phyloP scores from a whole-genome alignment of 2,797 vertebrate species.

The Pangasius larnaudii region DNA sequence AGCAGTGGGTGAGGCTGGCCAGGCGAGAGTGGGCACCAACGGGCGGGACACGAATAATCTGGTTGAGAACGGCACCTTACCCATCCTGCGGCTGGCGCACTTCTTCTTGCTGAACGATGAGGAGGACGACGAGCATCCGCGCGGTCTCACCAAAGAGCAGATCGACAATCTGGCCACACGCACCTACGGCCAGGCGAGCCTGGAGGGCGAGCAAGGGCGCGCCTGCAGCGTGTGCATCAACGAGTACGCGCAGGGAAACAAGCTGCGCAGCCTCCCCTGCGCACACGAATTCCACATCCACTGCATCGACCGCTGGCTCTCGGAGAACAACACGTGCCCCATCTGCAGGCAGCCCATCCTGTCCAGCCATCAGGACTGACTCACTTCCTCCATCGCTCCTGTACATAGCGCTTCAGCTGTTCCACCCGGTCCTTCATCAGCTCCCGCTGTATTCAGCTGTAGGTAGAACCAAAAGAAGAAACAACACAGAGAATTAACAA shows the following conservation, averaged over 20 bases:
- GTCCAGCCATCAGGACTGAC: constrained; percentile 79
- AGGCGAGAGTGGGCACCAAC: constrained; percentile 69
- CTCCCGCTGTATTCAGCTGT: constrained; percentile 69
- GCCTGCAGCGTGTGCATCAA: constrained; percentile 94
- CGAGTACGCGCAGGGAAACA: constrained; percentile 92
- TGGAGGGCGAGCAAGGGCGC: constrained; percentile 85
- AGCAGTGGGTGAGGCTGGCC: constrained; percentile 63
- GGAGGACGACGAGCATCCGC: constrained; percentile 83
- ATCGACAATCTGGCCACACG: constrained; percentile 95
- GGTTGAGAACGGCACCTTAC: constrained; percentile 88
- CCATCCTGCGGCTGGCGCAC: constrained; percentile 89
- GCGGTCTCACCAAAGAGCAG: constrained; percentile 96
- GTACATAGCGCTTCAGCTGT: constrained; percentile 79
- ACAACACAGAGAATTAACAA: constrained; percentile 80
- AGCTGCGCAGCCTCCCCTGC: constrained; percentile 91
- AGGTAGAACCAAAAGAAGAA: constrained; percentile 76
- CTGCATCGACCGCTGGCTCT: constrained; percentile 96
- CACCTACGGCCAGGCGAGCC: constrained; percentile 85
- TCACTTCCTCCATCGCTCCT: constrained; percentile 69
- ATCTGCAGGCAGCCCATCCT: constrained; percentile 93
- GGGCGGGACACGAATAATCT: constrained; percentile 84
- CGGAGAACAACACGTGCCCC: constrained; percentile 95
- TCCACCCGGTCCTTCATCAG: constrained; percentile 69
- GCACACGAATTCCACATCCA: constrained; percentile 95
- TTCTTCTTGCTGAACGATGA: constrained; percentile 93